These are phyloP conservation scores for Dryoscopus gambensis DNA, from an alignment of 2,113 vertebrate species.

Conservation along the genomic window DNA sequence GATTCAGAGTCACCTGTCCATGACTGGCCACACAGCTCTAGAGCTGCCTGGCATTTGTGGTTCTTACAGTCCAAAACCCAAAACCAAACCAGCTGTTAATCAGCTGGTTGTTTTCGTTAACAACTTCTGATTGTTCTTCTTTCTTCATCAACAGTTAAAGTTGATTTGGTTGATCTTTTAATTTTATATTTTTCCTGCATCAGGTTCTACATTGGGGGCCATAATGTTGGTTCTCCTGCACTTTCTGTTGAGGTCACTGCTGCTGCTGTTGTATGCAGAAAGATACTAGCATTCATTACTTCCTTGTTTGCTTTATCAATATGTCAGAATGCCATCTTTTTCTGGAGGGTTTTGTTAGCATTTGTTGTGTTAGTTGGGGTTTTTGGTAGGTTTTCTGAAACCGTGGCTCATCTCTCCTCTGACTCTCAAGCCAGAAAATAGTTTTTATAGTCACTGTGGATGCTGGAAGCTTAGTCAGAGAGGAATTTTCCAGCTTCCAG, in stretches of 20 bases:
- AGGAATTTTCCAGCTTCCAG: too few relatives aligned
- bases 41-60: background rate
- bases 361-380: background rate
- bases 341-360: background rate
- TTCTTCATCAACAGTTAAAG: background rate
- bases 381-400: background rate
- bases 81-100: background rate
- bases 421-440: background rate
- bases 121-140: background rate
- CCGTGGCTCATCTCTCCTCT: background rate
- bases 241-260: background rate
- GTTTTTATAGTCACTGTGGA: background rate
- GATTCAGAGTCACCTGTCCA: background rate
- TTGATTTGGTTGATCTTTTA: background rate
- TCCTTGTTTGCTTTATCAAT: background rate
- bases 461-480: too few relatives aligned
- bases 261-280: background rate
- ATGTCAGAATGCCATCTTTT: background rate
- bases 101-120: background rate
- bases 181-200: background rate
- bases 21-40: background rate
- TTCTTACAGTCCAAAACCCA: background rate
- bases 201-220: rapidly evolving
- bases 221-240: background rate
- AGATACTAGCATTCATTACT: background rate